Evolutionary conservation across 2,888 invertebrate genomes (phyloP), one percentile per base, ranked within the genome.

Genomic region (Electrophaes corylata): DNA sequence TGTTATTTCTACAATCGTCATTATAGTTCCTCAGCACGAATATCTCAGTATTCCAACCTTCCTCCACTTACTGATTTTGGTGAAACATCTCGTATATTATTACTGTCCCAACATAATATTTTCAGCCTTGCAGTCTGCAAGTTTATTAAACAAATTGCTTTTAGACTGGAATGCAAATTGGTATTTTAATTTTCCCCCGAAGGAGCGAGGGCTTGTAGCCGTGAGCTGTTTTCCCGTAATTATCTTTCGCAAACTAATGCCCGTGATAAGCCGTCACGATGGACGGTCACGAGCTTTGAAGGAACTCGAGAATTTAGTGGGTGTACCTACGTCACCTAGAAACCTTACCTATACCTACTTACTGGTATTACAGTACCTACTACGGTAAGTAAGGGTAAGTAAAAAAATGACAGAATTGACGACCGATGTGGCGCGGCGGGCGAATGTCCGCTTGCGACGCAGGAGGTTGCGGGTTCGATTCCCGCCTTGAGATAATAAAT

Each of bases 161-260:
- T 12, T 52, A 31, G 33, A 53, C 64, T 66, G 31, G 54, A 70
- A 69, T 63, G 64, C 40, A 70, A 70, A 70, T 66, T 69, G 47
- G 47, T 47, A 60, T 70, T 69, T 64, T 56, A 66, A 66, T 62
- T 66, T 62, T 63, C 60, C 57, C 48, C 57, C 46, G 45, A 65
- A 66, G 61, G 65, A 62, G 64, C 50, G 60, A 60, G 60, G 57
- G 53, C 45, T 52, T 62, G 49, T 64, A 65, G 67, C 69, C 66
- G 63, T 65, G 68, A 67, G 66, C 60, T 64, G 64, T 65, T 69
- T 20, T 84, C 71, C 47, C 55, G 71, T 71, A 76, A 76, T 79
- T 77, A 75, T 73, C 70, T 74, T 75, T 75, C 66, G 73, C 69
- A 73, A 76, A 76, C 67, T 72, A 74, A 76, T 71, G 75, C 61